Evolutionary conservation across 2,113 vertebrate genomes (phyloP), one percentile per base, ranked within the genome.

Genomic region (Tragulus kanchil): DNA sequence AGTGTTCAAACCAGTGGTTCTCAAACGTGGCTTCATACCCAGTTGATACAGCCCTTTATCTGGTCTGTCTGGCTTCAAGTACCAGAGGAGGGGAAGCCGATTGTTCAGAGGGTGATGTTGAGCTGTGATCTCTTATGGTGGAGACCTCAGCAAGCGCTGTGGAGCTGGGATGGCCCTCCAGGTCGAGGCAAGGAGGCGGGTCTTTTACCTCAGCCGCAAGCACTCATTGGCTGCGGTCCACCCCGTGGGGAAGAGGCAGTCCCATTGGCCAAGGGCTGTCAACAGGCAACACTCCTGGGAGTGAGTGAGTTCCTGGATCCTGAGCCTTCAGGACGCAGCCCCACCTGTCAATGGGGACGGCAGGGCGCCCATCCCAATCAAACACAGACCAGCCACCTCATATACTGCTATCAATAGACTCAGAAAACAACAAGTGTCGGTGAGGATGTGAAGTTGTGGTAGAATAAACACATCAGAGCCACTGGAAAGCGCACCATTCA

Each of bases 1-100:
- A 54, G 82, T 0, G 0, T 71, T 77, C 26, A 73, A 14, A 8
- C 8, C 23, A 8, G 54, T 5, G 26, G 9, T 11, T 52, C 16
- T 84, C 59, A 50, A 84, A n/a, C 14, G 17, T 23, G 25, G 61
- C 52, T 85, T 73, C 0, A 0, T 61, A 52, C 45, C 36, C 31
- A 19, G n/a, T 0, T 1, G 85, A 26, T 31, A 3, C 2, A 23
- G 16, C 52, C 11, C 25, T 67, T 62, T 36, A 28, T 64, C 15
- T 15, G 48, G 36, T 45, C 19, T 54, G 45, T 59, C 17, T 16
- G 45, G 64, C 71, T 8, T 56, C 36, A 8, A 45, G 6, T 36
- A 62, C 15, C 8, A 31, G n/a, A 91, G 64, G 31, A 12, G 77
- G 50, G 54, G 61, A 25, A 61, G 69, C 42, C 23, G 11, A 50